Percentiles rank a stretch among this genome's conserved stretches.
Evolutionary conservation across 1,140 invertebrate species (phyloP).

Genomic region (Lordiphosa stackelbergi): DNA sequence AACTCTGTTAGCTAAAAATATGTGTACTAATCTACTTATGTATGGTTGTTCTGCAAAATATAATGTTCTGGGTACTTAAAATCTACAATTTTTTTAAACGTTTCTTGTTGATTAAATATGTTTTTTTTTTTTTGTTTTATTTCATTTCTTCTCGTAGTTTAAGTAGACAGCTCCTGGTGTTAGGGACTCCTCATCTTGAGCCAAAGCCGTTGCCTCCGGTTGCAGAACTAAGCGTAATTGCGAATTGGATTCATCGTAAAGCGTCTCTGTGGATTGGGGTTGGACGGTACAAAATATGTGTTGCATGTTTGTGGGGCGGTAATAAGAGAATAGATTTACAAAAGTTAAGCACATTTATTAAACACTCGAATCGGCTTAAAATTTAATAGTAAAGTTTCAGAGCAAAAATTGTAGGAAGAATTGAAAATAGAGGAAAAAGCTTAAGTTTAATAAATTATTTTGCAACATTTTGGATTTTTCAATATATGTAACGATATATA

Average conservation of each 20-base stretch:
- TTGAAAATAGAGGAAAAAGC: conserved; percentile 34
- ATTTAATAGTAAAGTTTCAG: conserved; percentile 17
- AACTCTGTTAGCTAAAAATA: conserved; percentile 19
- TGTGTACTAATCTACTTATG: conserved; percentile 5
- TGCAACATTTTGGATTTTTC: no score
- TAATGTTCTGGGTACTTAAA: conserved; percentile 32
- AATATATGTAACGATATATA: conserved; percentile 16
- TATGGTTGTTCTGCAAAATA: conserved; percentile 22
- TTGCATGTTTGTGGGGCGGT: conserved; percentile 57
- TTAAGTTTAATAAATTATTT: conserved; percentile 19
- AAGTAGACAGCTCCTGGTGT: conserved; percentile 15
- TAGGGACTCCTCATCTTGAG: conserved; percentile 32
- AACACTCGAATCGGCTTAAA: conserved; percentile 33
- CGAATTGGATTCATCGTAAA: conserved; percentile 61
- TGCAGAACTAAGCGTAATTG: conserved; percentile 44
- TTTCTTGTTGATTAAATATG: conserved; percentile 52
- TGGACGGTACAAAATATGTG: conserved; percentile 49
- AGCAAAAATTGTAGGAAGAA: conserved; percentile 46
- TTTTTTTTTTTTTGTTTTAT: conserved; percentile 33
- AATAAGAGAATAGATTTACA: conserved; percentile 66
- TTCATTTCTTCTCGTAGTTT: conserved; percentile 52
- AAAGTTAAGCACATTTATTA: conserved; percentile 62
- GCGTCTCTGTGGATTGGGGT: conserved; percentile 43
- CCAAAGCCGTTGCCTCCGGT: conserved; percentile 40
- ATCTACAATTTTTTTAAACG: conserved; percentile 37